A percentile compares a stretch with the other conserved stretches of the same genome.
phyloP scores from a whole-genome alignment of 2,797 vertebrate genomes.

The Darevskia nairensis region DNA sequence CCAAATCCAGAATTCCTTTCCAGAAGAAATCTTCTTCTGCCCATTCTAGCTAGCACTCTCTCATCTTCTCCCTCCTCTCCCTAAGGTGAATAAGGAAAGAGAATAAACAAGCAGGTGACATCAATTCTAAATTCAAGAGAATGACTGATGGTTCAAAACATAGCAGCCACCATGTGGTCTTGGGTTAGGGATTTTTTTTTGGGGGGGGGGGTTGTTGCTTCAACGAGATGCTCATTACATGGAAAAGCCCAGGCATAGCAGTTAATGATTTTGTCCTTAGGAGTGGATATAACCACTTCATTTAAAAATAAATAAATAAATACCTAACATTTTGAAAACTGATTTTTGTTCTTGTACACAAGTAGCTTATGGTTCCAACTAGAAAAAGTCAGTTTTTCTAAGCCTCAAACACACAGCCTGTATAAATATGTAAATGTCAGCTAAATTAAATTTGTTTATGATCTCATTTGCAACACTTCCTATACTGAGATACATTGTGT shows the following conservation, averaged over 20 bases:
- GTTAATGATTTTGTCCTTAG: neutral
- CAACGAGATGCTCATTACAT: neutral
- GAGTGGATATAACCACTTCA: neutral
- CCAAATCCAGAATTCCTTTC: slow-evolving; percentile 34
- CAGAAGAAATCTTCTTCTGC: neutral
- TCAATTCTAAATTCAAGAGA: neutral
- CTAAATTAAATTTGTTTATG: slow-evolving; percentile 14
- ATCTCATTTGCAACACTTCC: slow-evolving; percentile 31
- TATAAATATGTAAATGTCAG: slow-evolving; percentile 35
- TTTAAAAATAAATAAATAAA: no score
- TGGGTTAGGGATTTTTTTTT: neutral
- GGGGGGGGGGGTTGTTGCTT: neutral
- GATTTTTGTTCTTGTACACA: neutral
- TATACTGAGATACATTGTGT: slow-evolving; percentile 14
- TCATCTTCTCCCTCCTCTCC: neutral
- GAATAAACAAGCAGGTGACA: neutral
- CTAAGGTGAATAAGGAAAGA: neutral
- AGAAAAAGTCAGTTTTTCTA: slow-evolving; percentile 8
- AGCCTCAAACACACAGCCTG: slow-evolving; percentile 30
- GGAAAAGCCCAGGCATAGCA: neutral
- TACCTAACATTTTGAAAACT: slow-evolving; percentile 2
- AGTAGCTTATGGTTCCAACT: neutral
- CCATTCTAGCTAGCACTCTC: neutral
- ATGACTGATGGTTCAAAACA: neutral
- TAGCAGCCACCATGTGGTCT: neutral